Conservation (phyloP, 2,113 vertebrate species). For the Pimephales promelas region DNA sequence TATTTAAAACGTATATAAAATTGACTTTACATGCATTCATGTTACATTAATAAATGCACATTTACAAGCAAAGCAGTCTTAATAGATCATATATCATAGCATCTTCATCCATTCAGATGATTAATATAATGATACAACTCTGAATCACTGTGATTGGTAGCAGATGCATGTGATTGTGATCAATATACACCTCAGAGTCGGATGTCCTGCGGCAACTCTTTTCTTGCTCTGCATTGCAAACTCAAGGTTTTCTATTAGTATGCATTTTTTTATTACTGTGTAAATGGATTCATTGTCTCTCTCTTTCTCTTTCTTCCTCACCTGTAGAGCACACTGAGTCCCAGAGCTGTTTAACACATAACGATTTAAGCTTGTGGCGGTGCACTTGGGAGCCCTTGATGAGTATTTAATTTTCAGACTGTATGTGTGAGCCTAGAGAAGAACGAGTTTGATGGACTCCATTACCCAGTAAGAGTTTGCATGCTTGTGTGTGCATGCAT, state of each 20-base stretch:
- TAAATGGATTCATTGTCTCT: constrained; percentile 63
- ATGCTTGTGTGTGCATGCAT: constrained; percentile 40
- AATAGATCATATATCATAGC: background rate
- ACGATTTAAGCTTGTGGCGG: constrained; percentile 78
- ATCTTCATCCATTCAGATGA: background rate
- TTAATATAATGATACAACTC: constrained; percentile 51
- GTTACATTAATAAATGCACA: background rate
- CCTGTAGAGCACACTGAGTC: constrained; percentile 72
- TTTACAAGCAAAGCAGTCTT: background rate
- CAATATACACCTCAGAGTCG: constrained; percentile 53
- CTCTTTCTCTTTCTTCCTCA: constrained; percentile 37
- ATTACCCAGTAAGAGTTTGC: constrained; percentile 33
- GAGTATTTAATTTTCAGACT: constrained; percentile 86
- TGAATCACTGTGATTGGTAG: constrained; percentile 70
- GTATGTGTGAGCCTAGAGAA: constrained; percentile 48
- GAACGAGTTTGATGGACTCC: constrained; percentile 39
- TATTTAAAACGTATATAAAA: background rate
- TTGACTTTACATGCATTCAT: background rate
- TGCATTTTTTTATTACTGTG: constrained; percentile 79
- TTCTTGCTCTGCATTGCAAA: constrained; percentile 74
- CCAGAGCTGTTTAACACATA: constrained; percentile 79
- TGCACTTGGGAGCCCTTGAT: constrained; percentile 78
- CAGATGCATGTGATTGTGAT: constrained; percentile 67
- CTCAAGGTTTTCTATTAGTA: constrained; percentile 76
- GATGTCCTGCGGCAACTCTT: constrained; percentile 54